Conservation (phyloP, 1,140 invertebrate genomes). For the Macrobrachium nipponense region DNA sequence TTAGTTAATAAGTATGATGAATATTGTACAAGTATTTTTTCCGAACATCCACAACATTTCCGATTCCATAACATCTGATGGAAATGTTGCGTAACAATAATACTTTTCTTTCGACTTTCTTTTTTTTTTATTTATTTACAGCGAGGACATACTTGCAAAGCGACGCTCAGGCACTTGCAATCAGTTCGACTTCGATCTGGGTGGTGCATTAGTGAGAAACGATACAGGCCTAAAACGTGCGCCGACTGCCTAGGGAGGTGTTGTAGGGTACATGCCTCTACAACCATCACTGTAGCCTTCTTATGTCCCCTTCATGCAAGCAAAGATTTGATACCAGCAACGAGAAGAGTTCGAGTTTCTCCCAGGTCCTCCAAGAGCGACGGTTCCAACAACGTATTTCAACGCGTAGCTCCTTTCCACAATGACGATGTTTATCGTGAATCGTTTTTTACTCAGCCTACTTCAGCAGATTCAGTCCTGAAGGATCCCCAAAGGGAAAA, state of each 20-base stretch:
- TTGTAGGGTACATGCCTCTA: conserved; percentile 51
- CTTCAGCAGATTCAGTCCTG: conserved; percentile 4
- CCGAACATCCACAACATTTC: too few relatives aligned
- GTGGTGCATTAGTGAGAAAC: conserved; percentile 75
- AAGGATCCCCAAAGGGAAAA: background rate
- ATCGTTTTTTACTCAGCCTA: conserved; percentile 39
- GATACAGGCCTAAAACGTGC: conserved; percentile 76
- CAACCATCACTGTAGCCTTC: conserved; percentile 55
- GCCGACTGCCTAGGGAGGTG: conserved; percentile 72
- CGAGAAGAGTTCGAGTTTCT: background rate
- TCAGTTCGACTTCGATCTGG: conserved; percentile 73
- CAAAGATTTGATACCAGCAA: conserved; percentile 14
- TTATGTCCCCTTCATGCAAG: conserved; percentile 49
- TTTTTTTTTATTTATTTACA: background rate
- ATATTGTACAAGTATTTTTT: too few relatives aligned
- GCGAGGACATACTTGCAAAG: conserved; percentile 75
- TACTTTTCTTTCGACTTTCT: too few relatives aligned
- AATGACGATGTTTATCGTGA: conserved; percentile 31
- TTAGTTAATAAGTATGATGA: too few relatives aligned
- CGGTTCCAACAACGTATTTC: background rate
- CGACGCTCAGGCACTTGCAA: conserved; percentile 72
- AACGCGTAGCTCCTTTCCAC: conserved; percentile 26
- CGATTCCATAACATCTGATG: too few relatives aligned
- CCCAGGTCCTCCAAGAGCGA: background rate
- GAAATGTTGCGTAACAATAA: too few relatives aligned